Evolutionary conservation across 2,797 vertebrate species (phyloP).

Genomic region (Spizella passerina): DNA sequence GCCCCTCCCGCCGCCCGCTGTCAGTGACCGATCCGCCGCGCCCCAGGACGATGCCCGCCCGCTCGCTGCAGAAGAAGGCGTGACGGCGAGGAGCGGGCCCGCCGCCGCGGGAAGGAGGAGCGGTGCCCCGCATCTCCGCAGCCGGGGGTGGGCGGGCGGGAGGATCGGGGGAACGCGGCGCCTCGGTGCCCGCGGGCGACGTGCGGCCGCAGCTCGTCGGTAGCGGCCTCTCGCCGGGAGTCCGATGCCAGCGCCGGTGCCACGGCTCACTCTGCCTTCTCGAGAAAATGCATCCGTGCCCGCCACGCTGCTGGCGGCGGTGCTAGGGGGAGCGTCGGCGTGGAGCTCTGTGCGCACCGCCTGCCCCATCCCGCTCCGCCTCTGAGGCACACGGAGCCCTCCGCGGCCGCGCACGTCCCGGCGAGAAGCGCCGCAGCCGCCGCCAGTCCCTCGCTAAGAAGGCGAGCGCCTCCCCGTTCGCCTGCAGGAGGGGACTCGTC

Average conservation of each 20-base stretch:
- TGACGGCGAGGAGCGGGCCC: slow-evolving; percentile 19
- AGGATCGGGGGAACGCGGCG: neutral
- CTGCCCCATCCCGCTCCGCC: slow-evolving; percentile 3
- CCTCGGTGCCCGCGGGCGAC: neutral
- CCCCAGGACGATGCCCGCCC: slow-evolving; percentile 25
- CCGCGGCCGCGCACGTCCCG: neutral
- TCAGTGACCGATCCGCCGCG: slow-evolving; percentile 8
- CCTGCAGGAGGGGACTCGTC: neutral
- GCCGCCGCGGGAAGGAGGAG: slow-evolving; percentile 44
- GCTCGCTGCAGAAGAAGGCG: slow-evolving; percentile 44
- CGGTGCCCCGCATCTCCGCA: neutral
- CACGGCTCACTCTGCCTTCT: slow-evolving; percentile 62
- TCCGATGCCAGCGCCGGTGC: slow-evolving; percentile 59
- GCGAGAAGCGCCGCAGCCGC: neutral
- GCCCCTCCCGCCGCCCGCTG: neutral
- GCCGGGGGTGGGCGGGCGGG: neutral
- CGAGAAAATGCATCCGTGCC: slow-evolving; percentile 23
- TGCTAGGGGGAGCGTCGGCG: slow-evolving; percentile 12
- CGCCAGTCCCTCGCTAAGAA: neutral
- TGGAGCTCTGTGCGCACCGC: slow-evolving; percentile 2
- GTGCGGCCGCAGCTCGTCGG: neutral
- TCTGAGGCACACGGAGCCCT: neutral
- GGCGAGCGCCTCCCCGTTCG: neutral
- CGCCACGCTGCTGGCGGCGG: neutral
- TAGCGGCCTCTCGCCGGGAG: neutral